These are phyloP conservation scores for Pachyrhynchus sulphureomaculatus DNA, from an alignment of 1,140 invertebrate species.

Conservation along the genomic window DNA sequence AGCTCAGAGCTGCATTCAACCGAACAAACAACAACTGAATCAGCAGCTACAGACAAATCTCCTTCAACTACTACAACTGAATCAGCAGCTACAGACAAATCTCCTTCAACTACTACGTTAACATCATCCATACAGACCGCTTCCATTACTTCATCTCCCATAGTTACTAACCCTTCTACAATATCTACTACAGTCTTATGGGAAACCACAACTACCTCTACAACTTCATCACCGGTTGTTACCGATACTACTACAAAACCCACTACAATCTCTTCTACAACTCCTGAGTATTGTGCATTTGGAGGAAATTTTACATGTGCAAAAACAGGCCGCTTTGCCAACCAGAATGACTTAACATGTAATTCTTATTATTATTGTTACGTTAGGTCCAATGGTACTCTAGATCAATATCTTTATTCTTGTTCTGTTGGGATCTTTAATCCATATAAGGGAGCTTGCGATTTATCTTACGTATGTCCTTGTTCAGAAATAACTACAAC, in stretches of 20 bases:
- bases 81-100: too few species aligned
- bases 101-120: too few species aligned
- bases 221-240: neutral
- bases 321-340: neutral
- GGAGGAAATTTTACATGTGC: neutral
- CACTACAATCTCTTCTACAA: neutral
- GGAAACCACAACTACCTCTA: too few species aligned
- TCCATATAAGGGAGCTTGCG: neutral
- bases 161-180: neutral
- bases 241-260: neutral
- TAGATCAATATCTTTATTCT: neutral
- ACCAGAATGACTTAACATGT: neutral
- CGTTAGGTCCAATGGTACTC: neutral
- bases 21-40: too few species aligned
- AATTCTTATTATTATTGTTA: constrained; percentile 1
- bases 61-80: too few species aligned
- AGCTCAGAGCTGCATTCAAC: too few species aligned
- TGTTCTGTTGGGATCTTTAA: neutral
- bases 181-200: neutral
- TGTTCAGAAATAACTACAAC: neutral
- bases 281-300: neutral
- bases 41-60: too few species aligned
- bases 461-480: neutral
- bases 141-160: neutral
- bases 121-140: too few species aligned